Evolutionary conservation across 2,888 invertebrate species (phyloP), one percentile per base, ranked within the genome.

Genomic region (Mimachlamys varia): DNA sequence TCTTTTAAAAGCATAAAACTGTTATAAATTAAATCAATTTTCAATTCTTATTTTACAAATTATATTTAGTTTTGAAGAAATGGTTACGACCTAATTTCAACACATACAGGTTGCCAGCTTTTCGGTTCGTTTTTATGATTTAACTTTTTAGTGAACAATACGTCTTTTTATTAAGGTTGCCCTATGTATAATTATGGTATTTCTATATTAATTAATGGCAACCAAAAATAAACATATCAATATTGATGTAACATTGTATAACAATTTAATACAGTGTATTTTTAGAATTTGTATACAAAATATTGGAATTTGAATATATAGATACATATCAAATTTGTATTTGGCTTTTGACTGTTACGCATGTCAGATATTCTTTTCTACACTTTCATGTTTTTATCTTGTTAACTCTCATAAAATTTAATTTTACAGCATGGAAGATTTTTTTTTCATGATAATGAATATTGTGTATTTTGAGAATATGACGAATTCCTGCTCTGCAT

Each of bases 261-360:
- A 62, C 7, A 62, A 62, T 62, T 22, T 76, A 17, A 76, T 33
- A 17, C 10, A 33, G 33, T 76, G 76, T 76, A 76, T 76, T 76
- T 76, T 76, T 76, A 76, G 76, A 76, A 76, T 76, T 27, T 76
- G 58, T 58, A 76, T 33, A 76, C 76, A 76, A 33, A 76, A 33
- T 76, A 76, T 76, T 33, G 27, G 7, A 76, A 76, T 27, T 22
- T 53, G 3, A 10, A 58, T 2, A n/a, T 58, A 33, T 62, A 76
- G 17, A 76, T 76, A 76, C 76, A 76, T 76, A 76, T 76, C 76
- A 76, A 27, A 22, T 15, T 33, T 33, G 13, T 76, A 33, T 12
- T 19, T 17, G 76, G n/a, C 62, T 76, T 76, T 12, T 12, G 76
- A 33, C 19, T 27, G 76, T 27, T 76, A 33, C 27, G n/a, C 5